phyloP scores from a whole-genome alignment of 2,797 vertebrate species.

The Psittacula derbiana region DNA sequence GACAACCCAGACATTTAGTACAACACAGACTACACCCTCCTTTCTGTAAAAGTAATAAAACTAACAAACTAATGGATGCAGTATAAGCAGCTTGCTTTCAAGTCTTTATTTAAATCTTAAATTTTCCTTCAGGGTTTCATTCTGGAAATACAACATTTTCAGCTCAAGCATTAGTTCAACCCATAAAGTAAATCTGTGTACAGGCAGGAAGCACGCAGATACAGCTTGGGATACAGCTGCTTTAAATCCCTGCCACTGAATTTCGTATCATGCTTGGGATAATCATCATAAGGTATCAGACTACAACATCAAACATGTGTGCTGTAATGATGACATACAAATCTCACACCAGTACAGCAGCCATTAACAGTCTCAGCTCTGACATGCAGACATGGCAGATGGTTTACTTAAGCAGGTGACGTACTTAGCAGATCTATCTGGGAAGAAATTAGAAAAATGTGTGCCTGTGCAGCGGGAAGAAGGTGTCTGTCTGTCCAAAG shows the following conservation, averaged over 20 bases:
- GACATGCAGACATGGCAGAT: background rate
- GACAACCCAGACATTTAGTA: background rate
- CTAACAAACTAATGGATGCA: background rate
- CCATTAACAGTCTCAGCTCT: background rate
- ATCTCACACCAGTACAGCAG: background rate
- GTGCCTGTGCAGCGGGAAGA: background rate
- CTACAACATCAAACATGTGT: background rate
- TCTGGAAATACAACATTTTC: background rate
- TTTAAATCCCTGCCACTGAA: background rate
- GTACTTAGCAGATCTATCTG: background rate
- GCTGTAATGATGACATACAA: fast-evolving
- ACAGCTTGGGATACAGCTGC: background rate
- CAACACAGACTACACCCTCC: background rate
- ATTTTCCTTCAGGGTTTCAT: conserved; percentile 23
- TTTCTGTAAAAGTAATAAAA: background rate
- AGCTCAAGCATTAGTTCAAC: background rate
- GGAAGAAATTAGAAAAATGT: background rate
- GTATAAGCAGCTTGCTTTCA: background rate
- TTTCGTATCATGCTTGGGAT: background rate
- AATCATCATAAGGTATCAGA: background rate
- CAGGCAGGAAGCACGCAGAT: background rate
- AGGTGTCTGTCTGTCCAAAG: background rate
- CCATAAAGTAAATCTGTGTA: background rate
- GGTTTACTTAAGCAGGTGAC: background rate
- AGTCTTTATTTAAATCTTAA: conserved; percentile 5